Conservation (phyloP, 2,888 invertebrate genomes). For the Sepioteuthis lessoniana region DNA sequence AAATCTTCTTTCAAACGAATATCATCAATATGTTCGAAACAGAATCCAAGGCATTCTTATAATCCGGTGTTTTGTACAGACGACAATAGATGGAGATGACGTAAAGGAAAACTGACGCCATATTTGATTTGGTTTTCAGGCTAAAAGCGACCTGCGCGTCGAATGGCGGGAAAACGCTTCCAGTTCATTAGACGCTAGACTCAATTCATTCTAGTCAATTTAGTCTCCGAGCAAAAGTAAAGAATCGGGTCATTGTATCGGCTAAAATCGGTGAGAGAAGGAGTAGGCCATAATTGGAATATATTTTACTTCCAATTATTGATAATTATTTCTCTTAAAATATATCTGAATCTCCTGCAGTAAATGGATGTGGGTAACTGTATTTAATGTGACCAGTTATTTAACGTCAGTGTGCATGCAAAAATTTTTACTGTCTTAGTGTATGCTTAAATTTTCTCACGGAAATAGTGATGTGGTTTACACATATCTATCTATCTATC, state of each 20-base stretch:
- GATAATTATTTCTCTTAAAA: neutral
- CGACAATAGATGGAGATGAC: neutral
- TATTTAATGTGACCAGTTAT: too few species aligned
- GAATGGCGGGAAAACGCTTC: neutral
- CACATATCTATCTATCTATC: too few species aligned
- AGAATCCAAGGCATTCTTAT: neutral
- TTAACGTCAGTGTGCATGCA: too few species aligned
- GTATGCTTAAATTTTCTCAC: too few species aligned
- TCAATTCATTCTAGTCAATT: neutral
- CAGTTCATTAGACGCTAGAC: neutral
- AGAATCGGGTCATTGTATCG: neutral
- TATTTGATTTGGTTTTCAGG: constrained; percentile 16
- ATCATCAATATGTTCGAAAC: too few species aligned
- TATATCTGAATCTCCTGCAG: neutral
- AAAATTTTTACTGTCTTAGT: too few species aligned
- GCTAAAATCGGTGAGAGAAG: neutral
- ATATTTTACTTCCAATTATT: constrained; percentile 16
- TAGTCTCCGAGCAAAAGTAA: neutral
- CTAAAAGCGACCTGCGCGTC: neutral
- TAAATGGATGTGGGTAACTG: neutral
- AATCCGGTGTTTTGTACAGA: neutral
- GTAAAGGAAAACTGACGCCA: neutral
- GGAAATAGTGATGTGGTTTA: too few species aligned
- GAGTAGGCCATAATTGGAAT: neutral
- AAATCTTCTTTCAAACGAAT: too few species aligned